These are phyloP conservation scores for Galemys pyrenaicus DNA, from an alignment of 2,113 vertebrate species.

Conservation along the genomic window DNA sequence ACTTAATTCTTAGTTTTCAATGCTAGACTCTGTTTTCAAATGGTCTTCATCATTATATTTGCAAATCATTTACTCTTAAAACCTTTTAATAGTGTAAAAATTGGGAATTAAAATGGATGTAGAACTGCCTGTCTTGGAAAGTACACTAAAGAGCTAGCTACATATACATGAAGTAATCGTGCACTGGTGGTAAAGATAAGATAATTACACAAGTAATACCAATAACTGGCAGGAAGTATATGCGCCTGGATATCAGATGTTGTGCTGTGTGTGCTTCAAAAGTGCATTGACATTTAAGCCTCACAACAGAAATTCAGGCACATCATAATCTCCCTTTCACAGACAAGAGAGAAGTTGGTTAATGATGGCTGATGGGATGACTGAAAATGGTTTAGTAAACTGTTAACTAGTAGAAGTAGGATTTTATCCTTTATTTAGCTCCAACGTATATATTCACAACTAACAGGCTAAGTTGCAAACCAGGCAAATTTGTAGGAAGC, in stretches of 20 bases:
- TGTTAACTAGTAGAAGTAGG: neutral
- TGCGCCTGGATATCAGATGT: neutral
- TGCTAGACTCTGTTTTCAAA: neutral
- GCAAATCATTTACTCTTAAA: neutral
- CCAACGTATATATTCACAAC: neutral
- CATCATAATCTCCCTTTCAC: neutral
- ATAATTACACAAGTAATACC: neutral
- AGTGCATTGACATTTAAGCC: neutral
- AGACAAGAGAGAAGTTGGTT: neutral
- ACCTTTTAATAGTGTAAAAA: neutral
- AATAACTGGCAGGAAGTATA: no score
- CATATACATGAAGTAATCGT: neutral
- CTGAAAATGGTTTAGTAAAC: neutral
- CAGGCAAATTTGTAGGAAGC: neutral
- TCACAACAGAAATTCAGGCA: neutral
- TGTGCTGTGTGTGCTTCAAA: neutral
- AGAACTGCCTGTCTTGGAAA: neutral
- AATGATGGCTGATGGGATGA: neutral
- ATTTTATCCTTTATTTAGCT: neutral
- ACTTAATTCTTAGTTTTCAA: neutral
- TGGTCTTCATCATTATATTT: neutral
- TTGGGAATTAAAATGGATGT: neutral
- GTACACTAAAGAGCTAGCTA: neutral
- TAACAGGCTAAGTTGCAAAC: neutral
- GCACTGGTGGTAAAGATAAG: fast-evolving